Evolutionary conservation across 2,113 vertebrate genomes (phyloP).

Genomic region (Siniperca chuatsi): DNA sequence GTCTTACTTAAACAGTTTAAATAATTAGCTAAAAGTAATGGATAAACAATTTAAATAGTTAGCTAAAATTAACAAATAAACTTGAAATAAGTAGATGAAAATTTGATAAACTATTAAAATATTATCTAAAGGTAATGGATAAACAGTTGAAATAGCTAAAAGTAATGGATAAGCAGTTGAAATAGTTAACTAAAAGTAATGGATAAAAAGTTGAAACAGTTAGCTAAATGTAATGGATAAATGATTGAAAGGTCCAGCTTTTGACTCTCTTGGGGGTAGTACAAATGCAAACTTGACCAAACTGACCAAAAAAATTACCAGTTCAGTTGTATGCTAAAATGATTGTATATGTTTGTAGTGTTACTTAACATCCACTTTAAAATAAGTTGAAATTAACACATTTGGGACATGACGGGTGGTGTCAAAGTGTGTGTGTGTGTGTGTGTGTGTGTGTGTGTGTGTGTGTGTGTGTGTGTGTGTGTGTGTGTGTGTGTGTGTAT

Average conservation of each 20-base stretch:
- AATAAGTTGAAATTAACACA: neutral
- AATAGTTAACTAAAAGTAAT: neutral
- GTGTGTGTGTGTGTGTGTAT: conserved; percentile 46
- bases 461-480: conserved; percentile 1
- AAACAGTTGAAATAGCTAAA: neutral
- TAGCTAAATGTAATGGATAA: neutral
- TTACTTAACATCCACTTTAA: neutral
- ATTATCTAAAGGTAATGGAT: neutral
- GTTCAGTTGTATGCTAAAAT: neutral
- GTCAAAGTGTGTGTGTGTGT: neutral
- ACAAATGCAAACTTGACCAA: neutral
- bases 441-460: conserved; percentile 52
- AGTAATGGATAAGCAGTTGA: neutral
- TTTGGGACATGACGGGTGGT: neutral
- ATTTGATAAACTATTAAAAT: no score
- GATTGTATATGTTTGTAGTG: neutral
- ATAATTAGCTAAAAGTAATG: neutral
- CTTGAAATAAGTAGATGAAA: no score
- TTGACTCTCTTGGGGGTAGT: neutral
- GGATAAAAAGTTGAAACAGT: no score
- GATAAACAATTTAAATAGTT: no score
- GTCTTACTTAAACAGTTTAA: neutral
- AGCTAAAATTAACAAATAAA: neutral
- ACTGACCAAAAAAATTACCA: neutral
- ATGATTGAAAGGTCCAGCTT: neutral